These are phyloP conservation scores for Octopus bimaculoides DNA, from an alignment of 1,140 invertebrate genomes.

Conservation along the genomic window DNA sequence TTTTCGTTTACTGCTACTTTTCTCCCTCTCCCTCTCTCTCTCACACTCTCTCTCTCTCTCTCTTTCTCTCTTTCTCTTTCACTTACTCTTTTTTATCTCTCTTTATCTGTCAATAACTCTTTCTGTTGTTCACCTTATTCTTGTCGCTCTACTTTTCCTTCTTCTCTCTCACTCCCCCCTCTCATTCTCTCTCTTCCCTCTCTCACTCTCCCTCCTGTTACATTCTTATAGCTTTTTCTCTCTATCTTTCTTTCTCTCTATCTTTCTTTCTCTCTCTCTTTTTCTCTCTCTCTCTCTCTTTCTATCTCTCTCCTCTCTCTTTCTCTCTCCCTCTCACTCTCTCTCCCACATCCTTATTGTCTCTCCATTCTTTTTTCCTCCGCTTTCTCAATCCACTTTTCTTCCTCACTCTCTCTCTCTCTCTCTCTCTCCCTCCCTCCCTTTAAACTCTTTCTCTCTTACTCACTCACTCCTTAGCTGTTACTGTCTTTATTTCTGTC, in stretches of 20 bases:
- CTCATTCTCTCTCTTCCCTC: background rate
- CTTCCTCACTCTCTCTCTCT: background rate
- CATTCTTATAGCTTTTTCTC: background rate
- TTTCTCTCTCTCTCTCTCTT: background rate
- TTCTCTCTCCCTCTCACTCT: accelerated
- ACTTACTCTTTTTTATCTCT: background rate
- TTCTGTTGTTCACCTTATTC: background rate
- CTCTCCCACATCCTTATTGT: background rate
- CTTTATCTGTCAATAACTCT: background rate
- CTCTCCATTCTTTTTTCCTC: background rate
- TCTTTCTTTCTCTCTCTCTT: background rate
- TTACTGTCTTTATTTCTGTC: background rate
- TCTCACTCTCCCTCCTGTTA: background rate
- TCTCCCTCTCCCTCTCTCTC: background rate
- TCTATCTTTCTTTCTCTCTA: background rate
- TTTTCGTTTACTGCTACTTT: background rate
- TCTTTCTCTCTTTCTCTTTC: background rate
- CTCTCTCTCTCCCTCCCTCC: background rate
- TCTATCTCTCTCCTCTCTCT: background rate
- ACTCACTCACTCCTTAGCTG: background rate
- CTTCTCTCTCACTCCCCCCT: background rate
- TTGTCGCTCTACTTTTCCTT: background rate
- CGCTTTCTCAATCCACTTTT: background rate
- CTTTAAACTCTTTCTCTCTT: background rate
- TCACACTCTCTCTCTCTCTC: background rate